phyloP scores from a whole-genome alignment of 1,140 invertebrate genomes.

The Leucophenga varia region DNA sequence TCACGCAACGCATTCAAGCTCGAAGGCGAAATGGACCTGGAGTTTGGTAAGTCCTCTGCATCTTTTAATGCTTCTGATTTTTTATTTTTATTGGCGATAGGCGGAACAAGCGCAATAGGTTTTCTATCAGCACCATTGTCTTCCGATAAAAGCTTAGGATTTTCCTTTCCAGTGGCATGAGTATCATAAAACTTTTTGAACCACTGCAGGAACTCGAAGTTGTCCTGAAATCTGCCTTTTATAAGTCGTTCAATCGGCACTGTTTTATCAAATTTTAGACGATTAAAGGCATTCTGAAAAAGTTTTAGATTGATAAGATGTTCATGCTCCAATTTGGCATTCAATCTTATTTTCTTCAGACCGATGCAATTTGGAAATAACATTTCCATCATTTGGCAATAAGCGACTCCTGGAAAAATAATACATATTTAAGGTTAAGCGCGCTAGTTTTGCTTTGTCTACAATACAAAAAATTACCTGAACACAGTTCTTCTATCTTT shows the following conservation, averaged over 20 bases:
- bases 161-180: constrained; percentile 61
- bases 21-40: constrained; percentile 2
- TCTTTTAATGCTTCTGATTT: too few species aligned
- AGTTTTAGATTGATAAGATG: constrained; percentile 99
- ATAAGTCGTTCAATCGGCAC: constrained; percentile 84
- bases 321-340: constrained; percentile 97
- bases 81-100: too few species aligned
- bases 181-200: constrained; percentile 99
- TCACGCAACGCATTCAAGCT: constrained; percentile 2
- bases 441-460: not conserved
- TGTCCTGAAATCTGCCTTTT: constrained; percentile 94
- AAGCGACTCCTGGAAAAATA: constrained; percentile 68
- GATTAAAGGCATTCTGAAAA: constrained; percentile 93
- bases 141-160: constrained; percentile 19
- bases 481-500: constrained; percentile 98
- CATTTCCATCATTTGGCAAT: constrained; percentile 99
- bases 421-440: not conserved
- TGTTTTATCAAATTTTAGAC: constrained; percentile 90
- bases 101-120: too few species aligned
- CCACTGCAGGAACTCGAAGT: constrained; percentile 99
- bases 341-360: constrained; percentile 95
- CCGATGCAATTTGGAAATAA: constrained; percentile 90
- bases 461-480: constrained; percentile 61
- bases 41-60: too few species aligned
- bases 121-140: too few species aligned